Evolutionary conservation across 1,140 invertebrate species (phyloP).

Genomic region (Maniola jurtina): DNA sequence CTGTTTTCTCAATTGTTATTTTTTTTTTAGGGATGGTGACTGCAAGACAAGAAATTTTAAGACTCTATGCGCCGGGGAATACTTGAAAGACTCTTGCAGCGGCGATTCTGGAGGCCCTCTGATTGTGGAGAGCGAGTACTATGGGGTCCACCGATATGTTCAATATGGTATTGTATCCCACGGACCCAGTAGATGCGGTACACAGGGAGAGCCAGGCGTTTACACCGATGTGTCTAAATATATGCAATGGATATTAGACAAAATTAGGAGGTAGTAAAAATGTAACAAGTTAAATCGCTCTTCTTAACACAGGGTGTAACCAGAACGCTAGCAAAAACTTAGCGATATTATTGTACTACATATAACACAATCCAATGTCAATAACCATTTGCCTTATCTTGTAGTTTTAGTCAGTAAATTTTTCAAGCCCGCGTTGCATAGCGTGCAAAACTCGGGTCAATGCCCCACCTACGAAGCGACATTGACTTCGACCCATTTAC

Average conservation of each 20-base stretch:
- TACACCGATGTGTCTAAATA: conserved; percentile 39
- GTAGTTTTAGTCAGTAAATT: too few relatives aligned
- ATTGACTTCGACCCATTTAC: too few relatives aligned
- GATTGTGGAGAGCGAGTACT: background rate
- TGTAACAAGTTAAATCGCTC: too few relatives aligned
- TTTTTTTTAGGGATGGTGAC: background rate
- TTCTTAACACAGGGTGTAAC: too few relatives aligned
- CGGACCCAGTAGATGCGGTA: background rate
- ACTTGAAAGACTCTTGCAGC: background rate
- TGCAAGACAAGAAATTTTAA: background rate
- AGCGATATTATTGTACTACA: too few relatives aligned
- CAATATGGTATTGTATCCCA: background rate
- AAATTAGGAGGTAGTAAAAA: conserved; percentile 14
- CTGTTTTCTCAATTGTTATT: too few relatives aligned
- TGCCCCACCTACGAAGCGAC: too few relatives aligned
- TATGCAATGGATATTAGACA: conserved; percentile 41
- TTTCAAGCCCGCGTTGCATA: too few relatives aligned
- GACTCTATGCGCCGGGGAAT: background rate
- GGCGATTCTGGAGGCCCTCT: background rate
- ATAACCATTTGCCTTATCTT: too few relatives aligned
- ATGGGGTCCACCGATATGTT: background rate
- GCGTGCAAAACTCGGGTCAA: too few relatives aligned
- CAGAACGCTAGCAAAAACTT: too few relatives aligned
- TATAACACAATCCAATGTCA: too few relatives aligned
- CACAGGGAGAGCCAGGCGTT: conserved; percentile 12